Evolutionary conservation across 2,888 invertebrate species (phyloP).

Genomic region (Caenorhabditis zanzibari): DNA sequence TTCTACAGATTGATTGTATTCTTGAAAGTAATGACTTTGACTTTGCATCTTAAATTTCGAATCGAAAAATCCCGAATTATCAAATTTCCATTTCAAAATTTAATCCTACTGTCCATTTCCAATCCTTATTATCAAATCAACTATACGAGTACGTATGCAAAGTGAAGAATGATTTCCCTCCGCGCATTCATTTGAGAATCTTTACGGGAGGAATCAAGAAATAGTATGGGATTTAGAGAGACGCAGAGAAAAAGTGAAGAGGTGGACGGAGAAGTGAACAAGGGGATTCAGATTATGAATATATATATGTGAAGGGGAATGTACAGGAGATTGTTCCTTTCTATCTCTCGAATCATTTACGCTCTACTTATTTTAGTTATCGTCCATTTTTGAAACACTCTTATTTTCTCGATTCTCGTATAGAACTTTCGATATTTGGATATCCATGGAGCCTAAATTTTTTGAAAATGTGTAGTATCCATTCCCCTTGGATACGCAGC

Average conservation of each 20-base stretch:
- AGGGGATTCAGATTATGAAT: slow-evolving; percentile 43
- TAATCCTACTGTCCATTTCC: background rate
- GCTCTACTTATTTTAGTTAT: slow-evolving; percentile 38
- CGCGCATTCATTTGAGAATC: slow-evolving; percentile 13
- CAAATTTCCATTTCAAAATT: slow-evolving; percentile 8
- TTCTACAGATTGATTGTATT: too few relatives aligned
- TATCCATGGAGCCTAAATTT: too few relatives aligned
- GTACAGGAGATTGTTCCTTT: background rate
- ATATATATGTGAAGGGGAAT: background rate
- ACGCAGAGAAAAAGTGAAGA: slow-evolving; percentile 8
- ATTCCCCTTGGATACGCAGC: too few relatives aligned
- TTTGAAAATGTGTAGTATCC: too few relatives aligned
- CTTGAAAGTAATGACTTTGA: too few relatives aligned
- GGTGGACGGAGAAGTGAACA: slow-evolving; percentile 16
- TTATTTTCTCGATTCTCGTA: too few relatives aligned
- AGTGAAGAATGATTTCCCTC: slow-evolving; percentile 10
- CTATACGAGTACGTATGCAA: slow-evolving; percentile 49
- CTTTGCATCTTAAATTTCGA: background rate
- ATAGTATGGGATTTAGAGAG: slow-evolving; percentile 14
- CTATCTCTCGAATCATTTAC: slow-evolving; percentile 43
- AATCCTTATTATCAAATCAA: slow-evolving; percentile 11
- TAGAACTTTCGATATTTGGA: too few relatives aligned
- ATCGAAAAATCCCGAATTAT: background rate
- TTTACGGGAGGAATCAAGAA: background rate
- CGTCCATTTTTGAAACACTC: too few relatives aligned